These are phyloP conservation scores for Ametastegia equiseti DNA, from an alignment of 2,888 invertebrate species.

Conservation along the genomic window DNA sequence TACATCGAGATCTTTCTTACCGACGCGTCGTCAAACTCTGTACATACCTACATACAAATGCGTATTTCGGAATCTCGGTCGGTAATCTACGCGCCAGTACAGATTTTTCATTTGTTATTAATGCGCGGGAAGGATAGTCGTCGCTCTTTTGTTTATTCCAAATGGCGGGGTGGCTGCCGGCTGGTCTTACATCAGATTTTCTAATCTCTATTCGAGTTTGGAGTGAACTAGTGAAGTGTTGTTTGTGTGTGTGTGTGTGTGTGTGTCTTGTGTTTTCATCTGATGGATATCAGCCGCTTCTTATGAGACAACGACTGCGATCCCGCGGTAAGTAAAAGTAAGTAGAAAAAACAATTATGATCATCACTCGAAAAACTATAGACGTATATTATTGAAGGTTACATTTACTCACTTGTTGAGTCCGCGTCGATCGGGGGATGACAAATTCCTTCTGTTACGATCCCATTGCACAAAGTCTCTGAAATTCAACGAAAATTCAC, in stretches of 20 bases:
- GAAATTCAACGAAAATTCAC: neutral
- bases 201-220: neutral
- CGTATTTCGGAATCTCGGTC: neutral
- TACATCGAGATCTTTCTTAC: neutral
- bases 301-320: neutral
- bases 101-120: slow-evolving; percentile 34
- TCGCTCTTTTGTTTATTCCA: neutral
- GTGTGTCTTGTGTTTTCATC: slow-evolving; percentile 1
- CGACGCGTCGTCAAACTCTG: neutral
- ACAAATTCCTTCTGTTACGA: slow-evolving; percentile 25
- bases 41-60: too few relatives aligned
- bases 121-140: neutral
- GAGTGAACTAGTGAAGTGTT: neutral
- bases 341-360: neutral
- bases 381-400: too few relatives aligned
- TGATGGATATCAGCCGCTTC: neutral
- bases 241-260: neutral
- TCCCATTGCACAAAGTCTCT: slow-evolving; percentile 45
- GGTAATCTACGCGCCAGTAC: neutral
- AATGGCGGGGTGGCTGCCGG: too few relatives aligned
- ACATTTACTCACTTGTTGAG: slow-evolving; percentile 27
- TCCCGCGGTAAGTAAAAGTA: slow-evolving; percentile 9
- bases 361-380: neutral
- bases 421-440: slow-evolving; percentile 29
- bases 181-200: neutral